Percentiles rank a stretch among this genome's conserved stretches.
Conservation (phyloP, 2,888 invertebrate genomes). For the Anoncus sp. region DNA sequence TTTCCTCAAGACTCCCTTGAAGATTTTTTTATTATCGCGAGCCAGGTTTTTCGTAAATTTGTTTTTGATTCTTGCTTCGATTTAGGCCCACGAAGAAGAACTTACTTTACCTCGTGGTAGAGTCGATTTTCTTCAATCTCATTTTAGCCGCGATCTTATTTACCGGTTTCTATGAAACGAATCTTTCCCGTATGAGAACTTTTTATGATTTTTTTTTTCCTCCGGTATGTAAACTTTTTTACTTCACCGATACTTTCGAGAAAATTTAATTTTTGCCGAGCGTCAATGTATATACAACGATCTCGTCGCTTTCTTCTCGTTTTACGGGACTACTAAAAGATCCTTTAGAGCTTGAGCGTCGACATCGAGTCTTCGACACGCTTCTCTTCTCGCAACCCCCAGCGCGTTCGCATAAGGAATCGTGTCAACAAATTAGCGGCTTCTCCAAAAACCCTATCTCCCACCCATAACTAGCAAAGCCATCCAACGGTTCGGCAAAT, state of each 20-base stretch:
- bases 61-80: no score
- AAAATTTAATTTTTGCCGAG: not conserved
- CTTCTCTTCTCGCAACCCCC: conserved; percentile 14
- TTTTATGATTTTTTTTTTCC: not conserved
- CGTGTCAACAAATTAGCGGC: conserved; percentile 64
- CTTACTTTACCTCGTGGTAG: no score
- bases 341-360: conserved; percentile 25
- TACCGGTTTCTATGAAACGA: no score
- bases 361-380: conserved; percentile 59
- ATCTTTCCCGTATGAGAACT: no score
- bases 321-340: not conserved
- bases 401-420: conserved; percentile 61
- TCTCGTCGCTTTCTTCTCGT: not conserved
- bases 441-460: conserved; percentile 53
- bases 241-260: not conserved
- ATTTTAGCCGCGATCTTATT: no score
- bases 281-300: not conserved
- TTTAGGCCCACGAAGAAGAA: no score
- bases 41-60: no score
- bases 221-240: not conserved
- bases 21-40: no score
- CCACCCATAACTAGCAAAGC: not conserved
- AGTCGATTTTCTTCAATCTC: no score
- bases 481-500: conserved; percentile 40
- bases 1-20: no score